Percentiles rank a stretch among this genome's conserved stretches.
Evolutionary conservation across 2,797 vertebrate genomes (phyloP).

Genomic region (Pangasius sanitwongsei): DNA sequence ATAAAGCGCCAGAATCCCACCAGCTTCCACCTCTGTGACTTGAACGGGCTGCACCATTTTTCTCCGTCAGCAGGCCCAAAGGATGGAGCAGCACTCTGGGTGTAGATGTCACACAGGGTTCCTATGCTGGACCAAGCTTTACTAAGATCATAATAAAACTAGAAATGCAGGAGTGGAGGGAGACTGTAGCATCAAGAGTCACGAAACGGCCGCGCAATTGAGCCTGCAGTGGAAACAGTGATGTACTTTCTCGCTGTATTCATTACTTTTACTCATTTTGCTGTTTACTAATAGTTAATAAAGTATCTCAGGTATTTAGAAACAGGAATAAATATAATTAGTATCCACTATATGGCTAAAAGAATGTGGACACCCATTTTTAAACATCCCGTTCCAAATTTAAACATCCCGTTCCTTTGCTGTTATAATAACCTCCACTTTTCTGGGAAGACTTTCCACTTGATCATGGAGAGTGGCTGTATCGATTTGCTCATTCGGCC

Average conservation of each 20-base stretch:
- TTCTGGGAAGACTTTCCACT: not conserved
- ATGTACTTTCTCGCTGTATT: slow-evolving; percentile 1
- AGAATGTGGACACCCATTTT: not conserved
- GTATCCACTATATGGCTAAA: not conserved
- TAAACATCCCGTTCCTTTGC: not conserved
- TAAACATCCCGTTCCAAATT: not conserved
- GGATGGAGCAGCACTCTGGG: slow-evolving; percentile 53
- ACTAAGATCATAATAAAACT: slow-evolving; percentile 49
- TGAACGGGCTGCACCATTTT: slow-evolving; percentile 74
- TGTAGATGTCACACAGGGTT: slow-evolving; percentile 54
- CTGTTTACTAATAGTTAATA: not conserved
- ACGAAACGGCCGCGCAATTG: not conserved
- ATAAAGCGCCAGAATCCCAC: slow-evolving; percentile 81
- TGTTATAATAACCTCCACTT: not conserved
- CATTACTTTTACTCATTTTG: not conserved
- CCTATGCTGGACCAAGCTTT: slow-evolving; percentile 41
- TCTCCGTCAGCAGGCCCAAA: slow-evolving; percentile 73
- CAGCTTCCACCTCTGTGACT: slow-evolving; percentile 55
- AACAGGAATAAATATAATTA: not conserved
- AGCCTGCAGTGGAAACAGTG: not conserved
- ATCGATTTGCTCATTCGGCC: not conserved
- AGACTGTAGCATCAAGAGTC: not conserved
- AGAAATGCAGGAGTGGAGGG: not conserved
- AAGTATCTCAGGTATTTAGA: not conserved
- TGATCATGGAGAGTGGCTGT: not conserved